These are phyloP conservation scores for Equus quagga DNA, from an alignment of 2,113 vertebrate genomes.

Conservation along the genomic window DNA sequence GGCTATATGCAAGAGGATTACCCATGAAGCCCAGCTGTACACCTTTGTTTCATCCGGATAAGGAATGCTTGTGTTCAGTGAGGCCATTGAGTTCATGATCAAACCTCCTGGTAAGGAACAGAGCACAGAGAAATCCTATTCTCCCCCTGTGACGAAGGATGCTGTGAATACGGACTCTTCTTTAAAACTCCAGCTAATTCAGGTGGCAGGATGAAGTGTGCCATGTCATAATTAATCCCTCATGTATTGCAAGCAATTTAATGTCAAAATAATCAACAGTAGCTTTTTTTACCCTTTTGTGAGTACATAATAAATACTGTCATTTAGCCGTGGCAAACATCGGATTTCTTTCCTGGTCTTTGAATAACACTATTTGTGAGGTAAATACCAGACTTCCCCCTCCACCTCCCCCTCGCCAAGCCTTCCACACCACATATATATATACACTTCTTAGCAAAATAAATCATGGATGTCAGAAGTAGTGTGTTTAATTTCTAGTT, in stretches of 20 bases:
- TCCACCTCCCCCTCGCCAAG: not conserved
- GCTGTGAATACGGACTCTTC: constrained; percentile 75
- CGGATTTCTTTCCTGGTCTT: constrained; percentile 73
- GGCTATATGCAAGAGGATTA: accelerated
- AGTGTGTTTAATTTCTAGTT: not conserved
- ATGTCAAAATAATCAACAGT: constrained; percentile 89
- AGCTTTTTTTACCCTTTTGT: constrained; percentile 78
- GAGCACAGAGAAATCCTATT: not conserved
- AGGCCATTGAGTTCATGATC: not conserved
- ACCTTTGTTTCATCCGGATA: not conserved
- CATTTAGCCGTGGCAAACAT: constrained; percentile 69
- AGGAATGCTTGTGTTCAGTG: accelerated
- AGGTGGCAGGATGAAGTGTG: constrained; percentile 86
- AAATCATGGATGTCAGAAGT: not conserved
- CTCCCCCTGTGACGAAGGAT: constrained; percentile 48
- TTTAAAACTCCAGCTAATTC: constrained; percentile 84
- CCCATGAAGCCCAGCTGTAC: accelerated
- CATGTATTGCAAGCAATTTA: constrained; percentile 85
- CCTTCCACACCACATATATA: not conserved
- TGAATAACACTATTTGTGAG: constrained; percentile 51
- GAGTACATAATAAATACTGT: constrained; percentile 77
- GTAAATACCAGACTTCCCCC: constrained; percentile 44
- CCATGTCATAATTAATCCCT: constrained; percentile 89
- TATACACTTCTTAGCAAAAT: not conserved
- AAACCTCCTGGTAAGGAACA: not conserved